Evolutionary conservation across 2,113 vertebrate species (phyloP), one percentile per base, ranked within the genome.

Genomic region (Stigmatopora argus): DNA sequence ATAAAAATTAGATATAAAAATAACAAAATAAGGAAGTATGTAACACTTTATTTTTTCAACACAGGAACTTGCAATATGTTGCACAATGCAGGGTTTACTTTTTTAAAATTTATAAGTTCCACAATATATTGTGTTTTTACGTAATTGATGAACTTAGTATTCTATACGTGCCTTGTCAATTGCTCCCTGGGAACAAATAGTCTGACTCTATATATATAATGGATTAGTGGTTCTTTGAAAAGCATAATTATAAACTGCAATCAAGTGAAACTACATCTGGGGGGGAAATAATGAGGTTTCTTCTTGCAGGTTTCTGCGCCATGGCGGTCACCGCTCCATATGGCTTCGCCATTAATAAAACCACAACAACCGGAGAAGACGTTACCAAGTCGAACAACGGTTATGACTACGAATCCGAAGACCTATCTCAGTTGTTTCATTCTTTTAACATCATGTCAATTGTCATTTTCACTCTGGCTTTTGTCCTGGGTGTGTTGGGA

Each of bases 401-500:
- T 45, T 61, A 8, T 7, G 59, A 38, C 7, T 51, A 49, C 35
- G 17, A 7, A 2, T 35, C 62, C 12, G 31, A 5, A 9, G 77
- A 90, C 1, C 85, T 88, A 7, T 73, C 82, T 0, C 82, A 87
- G 62, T 82, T 92, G 64, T 71, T 56, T 1, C 64, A 78, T 57
- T 88, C 86, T 3, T 87, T 82, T 0, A 78, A 90, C n/a, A 65
- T 83, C 19, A 86, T 89, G 79, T 91, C 85, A 14, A 80, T 84
- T 5, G 81, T 93, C 0, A 72, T 94, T 38, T 87, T 90, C 71
- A 87, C 78, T 26, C 56, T 94, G 65, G 88, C 91, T 21, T 94
- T 92, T 66, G 72, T 94, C 17, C 79, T 95, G 0, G 92, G 94
- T 1, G 78, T 92, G 12, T 69, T 89, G 0, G 93, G 94, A 0